These are phyloP conservation scores for Rallus crepitans DNA, from an alignment of 2,797 vertebrate species.

Conservation along the genomic window DNA sequence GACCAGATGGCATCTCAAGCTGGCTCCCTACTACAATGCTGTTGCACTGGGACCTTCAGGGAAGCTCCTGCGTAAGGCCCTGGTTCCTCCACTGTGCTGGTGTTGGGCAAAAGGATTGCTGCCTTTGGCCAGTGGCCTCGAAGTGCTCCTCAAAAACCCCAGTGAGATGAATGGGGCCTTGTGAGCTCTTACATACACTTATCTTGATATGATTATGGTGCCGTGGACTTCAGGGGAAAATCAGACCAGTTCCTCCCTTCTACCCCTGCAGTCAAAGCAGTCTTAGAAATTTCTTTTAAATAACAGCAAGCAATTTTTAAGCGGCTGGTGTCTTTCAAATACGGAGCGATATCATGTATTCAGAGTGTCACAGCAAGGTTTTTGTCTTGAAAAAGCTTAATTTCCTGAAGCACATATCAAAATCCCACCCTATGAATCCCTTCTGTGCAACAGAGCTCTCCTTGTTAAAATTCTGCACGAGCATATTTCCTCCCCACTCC, in stretches of 20 bases:
- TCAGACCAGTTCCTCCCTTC: background rate
- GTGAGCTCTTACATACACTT: background rate
- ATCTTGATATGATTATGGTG: background rate
- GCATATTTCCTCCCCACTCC: slow-evolving; percentile 9
- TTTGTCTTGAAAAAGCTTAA: slow-evolving; percentile 65
- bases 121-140: background rate
- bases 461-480: slow-evolving; percentile 59
- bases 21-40: rapidly evolving
- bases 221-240: background rate
- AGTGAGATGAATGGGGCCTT: background rate
- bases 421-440: slow-evolving; percentile 40
- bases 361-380: slow-evolving; percentile 11
- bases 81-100: background rate
- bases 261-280: background rate
- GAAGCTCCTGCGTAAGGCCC: background rate
- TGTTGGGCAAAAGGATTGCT: background rate
- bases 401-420: slow-evolving; percentile 55
- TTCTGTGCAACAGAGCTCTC: slow-evolving; percentile 32
- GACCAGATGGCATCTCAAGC: background rate
- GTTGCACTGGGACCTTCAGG: background rate
- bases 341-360: background rate
- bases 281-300: slow-evolving; percentile 20
- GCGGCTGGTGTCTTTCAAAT: background rate
- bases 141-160: background rate
- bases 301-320: slow-evolving; percentile 20